Conservation (phyloP, 2,888 invertebrate genomes). For the Andrena trimmerana region DNA sequence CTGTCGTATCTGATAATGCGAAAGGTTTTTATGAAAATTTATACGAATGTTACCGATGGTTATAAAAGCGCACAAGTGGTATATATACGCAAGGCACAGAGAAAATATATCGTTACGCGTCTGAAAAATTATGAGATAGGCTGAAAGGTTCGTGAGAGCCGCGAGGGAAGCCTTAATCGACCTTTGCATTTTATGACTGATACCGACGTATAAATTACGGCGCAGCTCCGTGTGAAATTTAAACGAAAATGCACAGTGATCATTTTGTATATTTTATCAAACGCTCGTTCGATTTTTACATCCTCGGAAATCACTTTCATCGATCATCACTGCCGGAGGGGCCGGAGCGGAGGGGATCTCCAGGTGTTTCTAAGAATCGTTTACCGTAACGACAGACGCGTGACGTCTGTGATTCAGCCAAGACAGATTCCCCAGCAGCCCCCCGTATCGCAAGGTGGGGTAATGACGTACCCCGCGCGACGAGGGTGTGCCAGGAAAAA, state of each 20-base stretch:
- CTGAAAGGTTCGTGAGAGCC: not conserved
- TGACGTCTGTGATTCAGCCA: slow-evolving; percentile 19
- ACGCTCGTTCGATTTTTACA: slow-evolving; percentile 3
- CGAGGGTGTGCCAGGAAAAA: slow-evolving; percentile 64
- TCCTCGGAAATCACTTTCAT: slow-evolving; percentile 6
- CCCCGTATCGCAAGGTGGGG: slow-evolving; percentile 49
- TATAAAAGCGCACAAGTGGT: too few species aligned
- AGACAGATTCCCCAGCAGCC: slow-evolving; percentile 57
- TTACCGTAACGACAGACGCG: slow-evolving; percentile 14
- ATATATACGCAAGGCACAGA: too few species aligned
- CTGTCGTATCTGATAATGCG: too few species aligned
- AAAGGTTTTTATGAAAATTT: too few species aligned
- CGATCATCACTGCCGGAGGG: slow-evolving; percentile 1
- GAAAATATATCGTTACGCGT: slow-evolving; percentile 4
- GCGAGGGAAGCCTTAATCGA: not conserved
- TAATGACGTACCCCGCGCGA: slow-evolving; percentile 54
- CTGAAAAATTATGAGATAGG: not conserved
- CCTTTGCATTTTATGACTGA: not conserved
- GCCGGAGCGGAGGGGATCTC: not conserved
- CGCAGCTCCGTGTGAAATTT: not conserved
- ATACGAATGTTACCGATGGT: too few species aligned
- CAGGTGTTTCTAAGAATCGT: slow-evolving; percentile 52
- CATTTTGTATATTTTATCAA: not conserved
- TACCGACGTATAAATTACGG: not conserved
- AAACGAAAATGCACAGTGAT: not conserved